Percentiles rank a stretch among this genome's conserved stretches.
phyloP scores from a whole-genome alignment of 2,888 invertebrate species.

The Ochropacha duplaris region DNA sequence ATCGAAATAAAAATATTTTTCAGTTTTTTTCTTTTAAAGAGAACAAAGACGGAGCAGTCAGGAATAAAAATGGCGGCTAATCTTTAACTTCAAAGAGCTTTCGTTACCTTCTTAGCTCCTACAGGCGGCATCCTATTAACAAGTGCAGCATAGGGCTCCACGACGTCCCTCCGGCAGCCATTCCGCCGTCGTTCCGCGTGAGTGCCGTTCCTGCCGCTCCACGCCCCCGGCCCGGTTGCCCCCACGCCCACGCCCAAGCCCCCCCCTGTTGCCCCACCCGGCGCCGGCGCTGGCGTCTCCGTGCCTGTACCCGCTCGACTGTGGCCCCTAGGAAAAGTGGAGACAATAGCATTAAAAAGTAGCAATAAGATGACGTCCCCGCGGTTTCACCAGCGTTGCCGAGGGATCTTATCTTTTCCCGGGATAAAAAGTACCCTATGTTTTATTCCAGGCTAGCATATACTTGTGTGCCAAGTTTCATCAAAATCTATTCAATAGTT shows the following conservation, averaged over 20 bases:
- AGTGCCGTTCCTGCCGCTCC: conserved; percentile 54
- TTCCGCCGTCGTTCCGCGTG: conserved; percentile 55
- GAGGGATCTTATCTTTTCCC: no score
- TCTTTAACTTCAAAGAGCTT: background rate
- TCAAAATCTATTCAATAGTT: no score
- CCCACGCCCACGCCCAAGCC: conserved; percentile 8
- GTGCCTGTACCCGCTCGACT: conserved; percentile 51
- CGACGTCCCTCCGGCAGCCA: conserved; percentile 52
- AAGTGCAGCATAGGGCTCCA: conserved; percentile 71
- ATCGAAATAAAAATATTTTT: no score
- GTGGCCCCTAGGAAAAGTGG: conserved; percentile 65
- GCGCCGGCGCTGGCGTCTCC: conserved; percentile 43
- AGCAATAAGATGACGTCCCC: no score
- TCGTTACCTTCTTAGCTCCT: conserved; percentile 69
- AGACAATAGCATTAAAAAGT: no score
- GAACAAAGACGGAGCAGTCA: no score
- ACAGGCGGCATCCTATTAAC: conserved; percentile 69
- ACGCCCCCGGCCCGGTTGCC: conserved; percentile 29
- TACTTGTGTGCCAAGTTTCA: no score
- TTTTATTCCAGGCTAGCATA: no score
- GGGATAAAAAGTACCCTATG: no score
- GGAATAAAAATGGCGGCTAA: no score
- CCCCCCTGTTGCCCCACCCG: conserved; percentile 13
- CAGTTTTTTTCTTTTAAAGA: no score
- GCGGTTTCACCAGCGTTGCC: no score